phyloP scores from a whole-genome alignment of 2,113 vertebrate genomes.

The Toxotes jaculatrix region DNA sequence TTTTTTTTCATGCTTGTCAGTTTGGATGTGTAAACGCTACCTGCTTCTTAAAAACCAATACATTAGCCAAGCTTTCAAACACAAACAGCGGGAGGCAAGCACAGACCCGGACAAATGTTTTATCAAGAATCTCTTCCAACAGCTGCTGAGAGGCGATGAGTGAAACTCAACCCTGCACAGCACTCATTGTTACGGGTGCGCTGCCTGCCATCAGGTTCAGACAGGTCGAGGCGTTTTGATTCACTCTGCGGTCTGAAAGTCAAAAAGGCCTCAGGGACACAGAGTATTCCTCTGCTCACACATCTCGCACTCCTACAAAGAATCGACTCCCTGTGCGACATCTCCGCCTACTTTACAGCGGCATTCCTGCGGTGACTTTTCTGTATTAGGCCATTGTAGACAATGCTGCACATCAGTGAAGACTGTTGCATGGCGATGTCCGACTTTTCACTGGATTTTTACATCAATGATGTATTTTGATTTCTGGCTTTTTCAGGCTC shows the following conservation, averaged over 20 bases:
- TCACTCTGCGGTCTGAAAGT: slow-evolving; percentile 37
- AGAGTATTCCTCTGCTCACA: neutral
- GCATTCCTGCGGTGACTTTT: neutral
- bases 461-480: too few species aligned
- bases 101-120: slow-evolving; percentile 23
- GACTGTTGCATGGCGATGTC: too few species aligned
- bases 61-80: neutral
- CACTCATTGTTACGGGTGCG: too few species aligned
- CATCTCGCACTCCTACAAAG: neutral
- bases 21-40: neutral
- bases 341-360: slow-evolving; percentile 2
- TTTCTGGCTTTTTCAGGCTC: too few species aligned
- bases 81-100: neutral
- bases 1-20: neutral
- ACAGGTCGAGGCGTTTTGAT: slow-evolving; percentile 35
- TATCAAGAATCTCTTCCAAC: slow-evolving; percentile 13
- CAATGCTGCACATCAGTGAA: neutral
- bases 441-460: too few species aligned
- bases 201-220: neutral
- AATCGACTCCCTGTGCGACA: slow-evolving; percentile 1
- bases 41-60: neutral
- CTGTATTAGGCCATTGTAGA: neutral
- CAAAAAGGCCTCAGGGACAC: slow-evolving; percentile 1
- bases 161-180: slow-evolving; percentile 16
- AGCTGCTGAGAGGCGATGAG: slow-evolving; percentile 17